Conservation (phyloP, 35 echinoderm and acorn worm species). For the Nesometra sesokonis region DNA sequence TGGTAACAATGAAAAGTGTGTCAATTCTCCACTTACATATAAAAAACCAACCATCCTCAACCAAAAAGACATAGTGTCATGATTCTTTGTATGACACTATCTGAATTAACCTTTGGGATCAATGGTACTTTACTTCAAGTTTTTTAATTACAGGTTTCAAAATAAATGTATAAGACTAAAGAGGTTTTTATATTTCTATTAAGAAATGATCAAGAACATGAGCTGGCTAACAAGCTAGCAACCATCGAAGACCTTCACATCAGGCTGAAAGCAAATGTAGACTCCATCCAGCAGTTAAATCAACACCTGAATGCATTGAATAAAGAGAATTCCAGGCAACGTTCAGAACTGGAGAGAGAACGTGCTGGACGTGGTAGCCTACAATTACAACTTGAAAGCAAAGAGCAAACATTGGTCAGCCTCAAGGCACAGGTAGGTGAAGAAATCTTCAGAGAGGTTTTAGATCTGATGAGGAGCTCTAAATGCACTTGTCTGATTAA, state of each 20-base stretch:
- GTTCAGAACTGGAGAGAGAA: conserved; percentile 70
- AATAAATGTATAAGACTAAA: background rate
- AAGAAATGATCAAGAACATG: conserved; percentile 55
- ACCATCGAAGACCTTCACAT: conserved; percentile 88
- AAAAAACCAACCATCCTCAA: background rate
- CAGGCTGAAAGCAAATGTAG: conserved; percentile 66
- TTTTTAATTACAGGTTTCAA: no score
- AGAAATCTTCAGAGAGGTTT: no score
- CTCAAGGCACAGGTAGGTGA: conserved; percentile 60
- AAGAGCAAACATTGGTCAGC: conserved; percentile 41
- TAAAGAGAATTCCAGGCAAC: conserved; percentile 55
- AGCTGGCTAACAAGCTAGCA: conserved; percentile 63
- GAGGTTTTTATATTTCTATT: background rate
- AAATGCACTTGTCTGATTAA: no score
- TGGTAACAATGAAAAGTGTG: no score
- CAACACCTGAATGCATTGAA: conserved; percentile 74
- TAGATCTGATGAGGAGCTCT: no score
- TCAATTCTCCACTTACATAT: background rate
- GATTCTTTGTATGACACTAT: no score
- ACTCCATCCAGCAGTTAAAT: conserved; percentile 85
- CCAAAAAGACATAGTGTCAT: background rate
- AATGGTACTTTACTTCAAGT: no score
- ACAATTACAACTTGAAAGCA: conserved; percentile 54
- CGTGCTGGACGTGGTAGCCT: conserved; percentile 43
- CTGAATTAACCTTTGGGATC: no score